Base-by-base conservation (phyloP, 1,140 invertebrate genomes). In the Aricia agestis region DNA sequence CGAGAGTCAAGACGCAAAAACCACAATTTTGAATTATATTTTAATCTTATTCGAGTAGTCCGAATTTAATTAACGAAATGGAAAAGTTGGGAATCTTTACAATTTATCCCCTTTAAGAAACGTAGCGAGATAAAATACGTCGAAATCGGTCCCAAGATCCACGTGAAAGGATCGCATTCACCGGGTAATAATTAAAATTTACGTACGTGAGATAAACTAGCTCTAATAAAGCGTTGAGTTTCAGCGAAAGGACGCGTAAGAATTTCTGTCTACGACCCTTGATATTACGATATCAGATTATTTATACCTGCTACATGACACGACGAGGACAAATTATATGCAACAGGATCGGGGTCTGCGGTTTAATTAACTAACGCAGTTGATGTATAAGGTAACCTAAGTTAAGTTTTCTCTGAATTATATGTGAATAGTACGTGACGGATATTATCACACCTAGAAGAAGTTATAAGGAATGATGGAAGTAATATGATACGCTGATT, bases 281-380 rank as follows among this genome's bases (percentile, higher is more conserved):
- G 78, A 80, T 87, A 77, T 81, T 70, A 73, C 87, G 88, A 90
- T 90, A 90, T 87, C 82, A 84, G 80, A 82, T 85, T 88, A 89
- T 91, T 91, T 88, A 91, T 88, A 61, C 78, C 83, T 82, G 77
- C 73, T 71, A 76, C 80, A 77, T 81, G 83, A 89, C 84, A 84
- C 83, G 81, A 85, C 88, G 82, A 89, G 84, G 82, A 89, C 87
- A 89, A 90, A 90, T 89, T 85, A 87, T 85, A 87, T 70, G 73
- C 72, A 86, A 86, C 82, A 78, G 83, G 85, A 87, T 85, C 71
- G 36, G 45, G 45, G 45, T 52, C 45, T 52, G 45, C 13, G 45
- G 45, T 52, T 52, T 52, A 52, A 52, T 52, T 52, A 52, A 52
- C 45, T 52, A 52, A 52, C 45, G 45, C 45, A 52, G 45, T 52